Conservation (phyloP, 2,888 invertebrate genomes). For the Drosophila barbarae region DNA sequence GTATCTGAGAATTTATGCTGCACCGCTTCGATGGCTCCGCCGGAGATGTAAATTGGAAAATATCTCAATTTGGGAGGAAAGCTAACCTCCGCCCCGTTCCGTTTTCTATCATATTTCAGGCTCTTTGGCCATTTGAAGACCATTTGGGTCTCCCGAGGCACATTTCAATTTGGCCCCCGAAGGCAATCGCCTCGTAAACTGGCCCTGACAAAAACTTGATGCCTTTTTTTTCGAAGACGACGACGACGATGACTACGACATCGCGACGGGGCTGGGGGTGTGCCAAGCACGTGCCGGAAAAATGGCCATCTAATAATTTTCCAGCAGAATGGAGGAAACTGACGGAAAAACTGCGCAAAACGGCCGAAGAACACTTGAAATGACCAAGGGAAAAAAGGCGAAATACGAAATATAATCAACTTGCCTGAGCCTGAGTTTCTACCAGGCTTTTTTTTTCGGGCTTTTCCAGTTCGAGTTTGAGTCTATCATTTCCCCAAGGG, state of each 20-base stretch:
- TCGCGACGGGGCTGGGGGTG: conserved; percentile 6
- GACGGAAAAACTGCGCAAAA: conserved; percentile 37
- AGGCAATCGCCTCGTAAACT: conserved; percentile 55
- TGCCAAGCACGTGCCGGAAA: conserved; percentile 55
- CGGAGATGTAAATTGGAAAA: conserved; percentile 33
- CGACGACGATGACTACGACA: background rate
- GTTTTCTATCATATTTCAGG: conserved; percentile 17
- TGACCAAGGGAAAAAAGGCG: conserved; percentile 38
- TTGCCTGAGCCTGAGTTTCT: conserved; percentile 29
- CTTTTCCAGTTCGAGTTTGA: conserved; percentile 5
- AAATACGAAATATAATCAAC: conserved; percentile 51
- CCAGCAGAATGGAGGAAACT: conserved; percentile 31
- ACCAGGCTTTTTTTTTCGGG: conserved; percentile 4
- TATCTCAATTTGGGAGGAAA: conserved; percentile 16
- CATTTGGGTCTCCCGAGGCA: conserved; percentile 49
- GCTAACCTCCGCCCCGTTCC: background rate
- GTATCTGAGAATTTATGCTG: conserved; percentile 27
- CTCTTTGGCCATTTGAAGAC: conserved; percentile 17
- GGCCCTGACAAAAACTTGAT: conserved; percentile 50
- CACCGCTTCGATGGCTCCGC: conserved; percentile 9
- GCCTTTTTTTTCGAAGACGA: conserved; percentile 12
- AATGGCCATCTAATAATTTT: conserved; percentile 62
- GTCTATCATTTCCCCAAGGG: conserved; percentile 43
- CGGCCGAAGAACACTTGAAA: conserved; percentile 37
- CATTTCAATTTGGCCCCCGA: conserved; percentile 62